phyloP scores from a whole-genome alignment of 2,888 invertebrate genomes.

The Idaea straminata region DNA sequence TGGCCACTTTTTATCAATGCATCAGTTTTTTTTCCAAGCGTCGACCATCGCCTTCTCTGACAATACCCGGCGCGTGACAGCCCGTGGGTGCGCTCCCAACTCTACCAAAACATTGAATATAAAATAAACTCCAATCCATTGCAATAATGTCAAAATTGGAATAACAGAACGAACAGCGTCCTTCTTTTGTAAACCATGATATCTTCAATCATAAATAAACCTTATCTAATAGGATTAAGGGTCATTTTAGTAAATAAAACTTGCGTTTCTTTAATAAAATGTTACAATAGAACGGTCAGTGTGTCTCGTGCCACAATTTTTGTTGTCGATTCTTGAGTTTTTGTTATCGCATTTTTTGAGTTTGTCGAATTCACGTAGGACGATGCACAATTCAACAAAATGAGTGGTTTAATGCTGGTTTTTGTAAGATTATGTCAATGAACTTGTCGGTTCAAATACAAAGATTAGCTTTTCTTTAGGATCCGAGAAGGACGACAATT shows the following conservation, averaged over 20 bases:
- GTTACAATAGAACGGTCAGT: constrained; percentile 64
- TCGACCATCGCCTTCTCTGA: constrained; percentile 38
- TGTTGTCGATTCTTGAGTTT: constrained; percentile 42
- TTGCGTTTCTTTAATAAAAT: constrained; percentile 50
- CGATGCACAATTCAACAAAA: constrained; percentile 46
- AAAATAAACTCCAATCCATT: constrained; percentile 24
- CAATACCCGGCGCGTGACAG: constrained; percentile 70
- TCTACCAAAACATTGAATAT: constrained; percentile 29
- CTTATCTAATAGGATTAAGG: constrained; percentile 25
- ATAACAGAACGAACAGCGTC: not conserved
- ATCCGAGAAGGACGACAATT: not conserved
- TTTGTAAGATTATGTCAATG: not conserved
- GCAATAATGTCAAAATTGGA: constrained; percentile 9
- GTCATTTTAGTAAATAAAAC: constrained; percentile 18
- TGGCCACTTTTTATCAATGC: constrained; percentile 49
- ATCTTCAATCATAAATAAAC: constrained; percentile 27
- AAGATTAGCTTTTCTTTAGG: not conserved
- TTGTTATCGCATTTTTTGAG: constrained; percentile 56
- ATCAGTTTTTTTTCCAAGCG: constrained; percentile 54
- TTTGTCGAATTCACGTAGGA: constrained; percentile 54
- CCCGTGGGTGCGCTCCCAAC: constrained; percentile 68
- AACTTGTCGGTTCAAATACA: not conserved
- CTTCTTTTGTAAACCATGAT: not conserved
- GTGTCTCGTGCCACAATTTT: constrained; percentile 75
- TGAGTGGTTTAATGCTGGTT: constrained; percentile 15